Conservation (phyloP, 2,113 vertebrate species). For the Salminus brasiliensis region DNA sequence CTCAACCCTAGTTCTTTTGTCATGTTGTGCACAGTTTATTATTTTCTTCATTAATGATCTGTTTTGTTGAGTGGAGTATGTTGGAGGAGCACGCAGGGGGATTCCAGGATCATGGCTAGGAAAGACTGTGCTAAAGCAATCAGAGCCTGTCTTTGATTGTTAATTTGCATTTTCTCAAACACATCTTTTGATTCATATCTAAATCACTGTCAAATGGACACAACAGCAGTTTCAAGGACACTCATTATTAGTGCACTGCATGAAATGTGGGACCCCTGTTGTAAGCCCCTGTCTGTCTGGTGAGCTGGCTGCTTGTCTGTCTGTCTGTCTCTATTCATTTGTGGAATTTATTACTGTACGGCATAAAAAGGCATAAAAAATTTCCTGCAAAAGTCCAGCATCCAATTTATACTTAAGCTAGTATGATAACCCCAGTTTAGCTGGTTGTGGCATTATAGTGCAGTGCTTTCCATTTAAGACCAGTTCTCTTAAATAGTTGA, state of each 20-base stretch:
- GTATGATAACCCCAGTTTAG: too few species aligned
- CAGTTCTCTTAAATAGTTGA: too few species aligned
- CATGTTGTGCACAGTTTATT: background rate
- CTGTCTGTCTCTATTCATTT: background rate
- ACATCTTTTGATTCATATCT: constrained; percentile 3
- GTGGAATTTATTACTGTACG: background rate
- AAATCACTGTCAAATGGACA: background rate
- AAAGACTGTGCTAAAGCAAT: background rate
- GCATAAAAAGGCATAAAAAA: too few species aligned
- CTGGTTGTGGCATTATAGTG: too few species aligned
- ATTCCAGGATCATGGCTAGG: background rate
- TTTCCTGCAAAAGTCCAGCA: background rate
- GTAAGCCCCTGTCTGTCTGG: background rate
- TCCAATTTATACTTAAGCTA: background rate
- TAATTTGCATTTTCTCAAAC: constrained; percentile 7
- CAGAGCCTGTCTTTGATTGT: background rate
- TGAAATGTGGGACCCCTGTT: background rate
- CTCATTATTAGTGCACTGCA: background rate
- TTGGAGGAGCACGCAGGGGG: background rate
- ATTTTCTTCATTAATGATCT: background rate
- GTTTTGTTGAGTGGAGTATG: background rate
- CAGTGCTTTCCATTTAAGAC: too few species aligned
- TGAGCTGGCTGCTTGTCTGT: background rate
- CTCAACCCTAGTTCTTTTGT: background rate
- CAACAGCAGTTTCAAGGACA: background rate